Conservation (phyloP, 2,113 vertebrate species). For the Lamprotornis superbus region DNA sequence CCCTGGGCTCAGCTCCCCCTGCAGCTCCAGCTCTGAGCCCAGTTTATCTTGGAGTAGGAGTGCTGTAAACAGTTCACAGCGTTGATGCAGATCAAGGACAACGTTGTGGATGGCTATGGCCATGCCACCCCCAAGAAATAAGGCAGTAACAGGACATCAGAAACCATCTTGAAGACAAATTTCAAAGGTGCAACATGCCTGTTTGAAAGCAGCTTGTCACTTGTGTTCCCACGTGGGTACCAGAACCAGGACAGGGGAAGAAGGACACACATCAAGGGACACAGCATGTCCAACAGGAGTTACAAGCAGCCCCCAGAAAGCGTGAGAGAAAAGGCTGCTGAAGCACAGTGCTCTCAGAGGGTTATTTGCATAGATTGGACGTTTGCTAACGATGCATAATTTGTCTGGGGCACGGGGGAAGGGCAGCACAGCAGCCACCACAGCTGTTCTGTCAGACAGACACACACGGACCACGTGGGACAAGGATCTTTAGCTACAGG, state of each 20-base stretch:
- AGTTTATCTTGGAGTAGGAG: background rate
- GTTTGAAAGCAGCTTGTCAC: conserved; percentile 17
- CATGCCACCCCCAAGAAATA: background rate
- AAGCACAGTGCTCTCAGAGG: conserved; percentile 56
- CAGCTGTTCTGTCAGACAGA: conserved; percentile 27
- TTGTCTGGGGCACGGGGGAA: conserved; percentile 44
- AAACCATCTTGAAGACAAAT: background rate
- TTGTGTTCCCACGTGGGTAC: background rate
- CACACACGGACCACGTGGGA: conserved; percentile 51
- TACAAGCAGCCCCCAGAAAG: conserved; percentile 59
- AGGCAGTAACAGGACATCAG: conserved; percentile 58
- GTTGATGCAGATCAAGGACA: background rate
- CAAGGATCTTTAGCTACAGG: conserved; percentile 68
- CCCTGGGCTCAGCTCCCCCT: background rate
- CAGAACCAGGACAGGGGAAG: background rate
- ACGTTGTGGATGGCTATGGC: background rate
- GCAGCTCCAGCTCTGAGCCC: background rate
- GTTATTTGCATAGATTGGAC: conserved; percentile 79
- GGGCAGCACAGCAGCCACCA: conserved; percentile 4
- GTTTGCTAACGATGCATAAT: conserved; percentile 65
- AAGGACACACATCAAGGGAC: background rate
- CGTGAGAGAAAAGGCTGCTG: conserved; percentile 35
- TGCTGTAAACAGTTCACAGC: conserved; percentile 11
- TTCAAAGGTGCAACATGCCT: conserved; percentile 59
- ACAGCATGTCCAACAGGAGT: background rate